Conservation (phyloP, 2,797 vertebrate genomes). For the Sebastes kiyomatsui region DNA sequence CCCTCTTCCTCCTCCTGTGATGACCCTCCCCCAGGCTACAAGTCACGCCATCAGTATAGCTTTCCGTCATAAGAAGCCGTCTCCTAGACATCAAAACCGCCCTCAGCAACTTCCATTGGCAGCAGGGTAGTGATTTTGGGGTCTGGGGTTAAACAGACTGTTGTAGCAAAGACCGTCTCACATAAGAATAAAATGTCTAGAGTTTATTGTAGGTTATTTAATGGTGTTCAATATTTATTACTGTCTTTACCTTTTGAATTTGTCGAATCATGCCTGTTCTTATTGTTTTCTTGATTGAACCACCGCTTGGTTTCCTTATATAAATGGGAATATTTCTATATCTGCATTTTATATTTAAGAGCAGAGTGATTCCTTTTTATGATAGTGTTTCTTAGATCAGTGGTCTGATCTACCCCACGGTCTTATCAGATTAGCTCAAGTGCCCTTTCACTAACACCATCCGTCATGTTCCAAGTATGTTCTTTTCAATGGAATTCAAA, state of each 20-base stretch:
- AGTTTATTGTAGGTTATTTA: not conserved
- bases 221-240: not conserved
- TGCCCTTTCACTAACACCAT: not conserved
- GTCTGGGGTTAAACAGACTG: constrained; percentile 62
- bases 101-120: constrained; percentile 55
- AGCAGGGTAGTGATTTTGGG: constrained; percentile 10
- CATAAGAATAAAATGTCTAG: constrained; percentile 3
- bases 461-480: not conserved
- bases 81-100: constrained; percentile 68
- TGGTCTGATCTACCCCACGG: not conserved
- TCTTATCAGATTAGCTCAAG: not conserved
- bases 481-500: no score
- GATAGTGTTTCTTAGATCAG: not conserved
- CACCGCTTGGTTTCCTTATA: not conserved
- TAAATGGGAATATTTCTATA: not conserved
- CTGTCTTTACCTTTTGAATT: not conserved
- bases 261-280: not conserved
- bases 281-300: not conserved
- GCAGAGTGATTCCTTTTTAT: not conserved
- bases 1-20: constrained; percentile 60
- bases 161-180: constrained; percentile 53
- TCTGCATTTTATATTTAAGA: not conserved
- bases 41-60: constrained; percentile 83
- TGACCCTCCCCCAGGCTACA: constrained; percentile 80
- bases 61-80: constrained; percentile 80